Evolutionary conservation across 2,113 vertebrate genomes (phyloP).

Genomic region (Actinemys pallida): DNA sequence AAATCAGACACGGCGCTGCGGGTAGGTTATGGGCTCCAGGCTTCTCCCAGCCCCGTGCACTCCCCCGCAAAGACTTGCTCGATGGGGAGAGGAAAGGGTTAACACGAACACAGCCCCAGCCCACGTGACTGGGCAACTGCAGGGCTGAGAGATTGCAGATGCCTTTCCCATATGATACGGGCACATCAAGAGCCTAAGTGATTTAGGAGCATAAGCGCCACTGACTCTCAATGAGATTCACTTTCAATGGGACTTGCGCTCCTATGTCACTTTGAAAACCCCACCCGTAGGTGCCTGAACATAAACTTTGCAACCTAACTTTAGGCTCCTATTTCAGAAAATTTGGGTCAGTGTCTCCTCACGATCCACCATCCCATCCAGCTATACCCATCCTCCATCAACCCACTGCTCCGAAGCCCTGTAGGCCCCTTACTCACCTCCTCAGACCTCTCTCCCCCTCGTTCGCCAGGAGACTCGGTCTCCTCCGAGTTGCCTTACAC

Average conservation of each 20-base stretch:
- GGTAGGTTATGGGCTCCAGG: not conserved
- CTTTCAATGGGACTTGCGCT: not conserved
- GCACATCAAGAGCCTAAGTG: rapidly evolving
- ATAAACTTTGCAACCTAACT: not conserved
- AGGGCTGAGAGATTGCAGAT: not conserved
- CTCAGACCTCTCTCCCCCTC: not conserved
- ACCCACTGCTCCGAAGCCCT: not conserved
- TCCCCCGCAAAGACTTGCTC: not conserved
- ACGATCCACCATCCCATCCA: not conserved
- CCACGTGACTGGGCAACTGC: not conserved
- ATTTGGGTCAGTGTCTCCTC: not conserved
- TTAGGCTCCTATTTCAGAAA: not conserved
- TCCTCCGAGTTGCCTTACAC: not conserved
- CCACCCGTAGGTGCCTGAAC: not conserved
- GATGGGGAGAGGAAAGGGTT: not conserved
- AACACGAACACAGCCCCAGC: not conserved
- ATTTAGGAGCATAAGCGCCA: not conserved
- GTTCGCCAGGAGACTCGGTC: not conserved
- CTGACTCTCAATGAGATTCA: not conserved
- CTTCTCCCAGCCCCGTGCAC: not conserved
- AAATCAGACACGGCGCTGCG: rapidly evolving
- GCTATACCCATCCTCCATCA: not conserved
- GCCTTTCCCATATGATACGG: not conserved
- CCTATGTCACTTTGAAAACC: not conserved
- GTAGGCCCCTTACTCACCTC: not conserved